Evolutionary conservation across 2,797 vertebrate species (phyloP), one percentile per base, ranked within the genome.

Genomic region (Gymnopithys bicolor): DNA sequence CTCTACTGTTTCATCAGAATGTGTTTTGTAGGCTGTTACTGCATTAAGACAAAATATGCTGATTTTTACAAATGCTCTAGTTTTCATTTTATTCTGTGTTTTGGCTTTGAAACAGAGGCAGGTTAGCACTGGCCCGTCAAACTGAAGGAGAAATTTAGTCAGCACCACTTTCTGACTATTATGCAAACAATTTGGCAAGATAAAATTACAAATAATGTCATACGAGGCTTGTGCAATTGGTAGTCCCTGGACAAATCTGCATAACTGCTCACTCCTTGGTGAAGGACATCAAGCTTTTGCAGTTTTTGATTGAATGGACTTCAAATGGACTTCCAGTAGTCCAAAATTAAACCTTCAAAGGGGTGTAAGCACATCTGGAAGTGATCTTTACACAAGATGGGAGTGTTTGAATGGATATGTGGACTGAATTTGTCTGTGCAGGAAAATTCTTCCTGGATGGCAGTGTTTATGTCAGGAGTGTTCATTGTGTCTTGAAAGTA

Each of bases 401-500:
- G 41, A 71, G 3, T 27, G 10, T 71, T 75, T 41, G 18, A 68
- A 68, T 16, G 68, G 46, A 53, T 33, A 2, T 0, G 2, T 21
- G 32, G 18, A 15, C 17, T 76, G 41, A 7, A 9, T 43, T 87
- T 89, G 13, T 87, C 46, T 90, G 43, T 58, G 58, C 22, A 51
- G 32, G 14, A 46, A 58, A 45, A 1, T 32, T 59, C 35, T 51
- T 85, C 45, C 25, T 68, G 49, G 11, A 49, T 77, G 46, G 18
- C 28, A 2, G 1, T 41, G 25, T 71, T 66, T 71, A 8, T 78
- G 86, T 56, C 25, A 23, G 53, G 58, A 9, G 5, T 13, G 24
- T 28, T 87, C 3, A 1, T 10, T 71, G 19, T n/a, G 3, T 76
- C 30, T 53, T 0, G 0, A 53, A 69, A 23, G 13, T 0, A 0